Evolutionary conservation across 2,888 invertebrate genomes (phyloP).

Genomic region (Lasioglossum zephyrum): DNA sequence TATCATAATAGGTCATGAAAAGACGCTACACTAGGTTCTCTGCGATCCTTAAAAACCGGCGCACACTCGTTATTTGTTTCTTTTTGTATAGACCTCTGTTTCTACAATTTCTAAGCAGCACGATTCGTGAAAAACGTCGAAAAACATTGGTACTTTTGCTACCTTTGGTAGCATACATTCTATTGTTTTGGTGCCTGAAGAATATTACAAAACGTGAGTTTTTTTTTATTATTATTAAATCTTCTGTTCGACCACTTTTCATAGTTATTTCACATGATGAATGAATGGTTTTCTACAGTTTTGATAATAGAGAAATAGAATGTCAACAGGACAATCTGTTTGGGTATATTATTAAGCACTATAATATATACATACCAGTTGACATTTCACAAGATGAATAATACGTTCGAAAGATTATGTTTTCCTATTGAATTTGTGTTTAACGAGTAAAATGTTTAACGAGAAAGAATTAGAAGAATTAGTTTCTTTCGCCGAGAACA

Average conservation of each 20-base stretch:
- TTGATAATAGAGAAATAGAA: not conserved
- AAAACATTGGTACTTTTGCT: slow-evolving; percentile 20
- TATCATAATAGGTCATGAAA: slow-evolving; percentile 52
- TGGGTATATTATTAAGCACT: slow-evolving; percentile 8
- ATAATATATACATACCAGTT: slow-evolving; percentile 19
- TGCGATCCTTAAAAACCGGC: slow-evolving; percentile 37
- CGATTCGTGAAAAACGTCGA: slow-evolving; percentile 14
- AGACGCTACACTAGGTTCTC: slow-evolving; percentile 54
- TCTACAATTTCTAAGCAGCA: slow-evolving; percentile 13
- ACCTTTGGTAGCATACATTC: slow-evolving; percentile 26
- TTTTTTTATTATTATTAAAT: not conserved
- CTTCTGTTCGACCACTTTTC: not conserved
- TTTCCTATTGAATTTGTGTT: not conserved
- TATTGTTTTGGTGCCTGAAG: slow-evolving; percentile 48
- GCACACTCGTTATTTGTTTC: slow-evolving; percentile 35
- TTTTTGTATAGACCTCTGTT: slow-evolving; percentile 26
- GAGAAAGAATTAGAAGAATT: not conserved
- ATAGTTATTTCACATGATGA: not conserved
- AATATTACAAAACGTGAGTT: slow-evolving; percentile 57
- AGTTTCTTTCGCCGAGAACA: not conserved
- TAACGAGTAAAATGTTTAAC: not conserved
- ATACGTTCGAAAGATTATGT: not conserved
- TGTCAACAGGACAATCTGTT: not conserved
- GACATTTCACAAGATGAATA: slow-evolving; percentile 12
- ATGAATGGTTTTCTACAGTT: not conserved